These are phyloP conservation scores for Conger conger DNA, from an alignment of 2,113 vertebrate species.

Conservation along the genomic window DNA sequence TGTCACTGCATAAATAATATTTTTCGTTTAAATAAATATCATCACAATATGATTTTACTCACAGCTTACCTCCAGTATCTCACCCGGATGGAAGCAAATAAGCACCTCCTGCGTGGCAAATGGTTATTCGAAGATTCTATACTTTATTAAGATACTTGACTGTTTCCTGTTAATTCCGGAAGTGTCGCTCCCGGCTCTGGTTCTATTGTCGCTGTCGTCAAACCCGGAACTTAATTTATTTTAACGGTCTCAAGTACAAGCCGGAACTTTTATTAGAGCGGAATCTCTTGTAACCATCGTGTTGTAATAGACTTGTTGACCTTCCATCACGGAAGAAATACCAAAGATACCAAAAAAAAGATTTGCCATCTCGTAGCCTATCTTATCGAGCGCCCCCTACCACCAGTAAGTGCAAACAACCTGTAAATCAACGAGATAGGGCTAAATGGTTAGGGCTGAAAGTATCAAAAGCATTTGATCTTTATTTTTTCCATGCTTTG, in stretches of 20 bases:
- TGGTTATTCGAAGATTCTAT: neutral
- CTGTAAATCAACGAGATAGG: too few species aligned
- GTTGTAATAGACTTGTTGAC: neutral
- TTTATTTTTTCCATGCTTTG: too few species aligned
- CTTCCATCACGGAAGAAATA: constrained; percentile 1
- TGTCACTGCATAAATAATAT: neutral
- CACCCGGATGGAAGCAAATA: constrained; percentile 26
- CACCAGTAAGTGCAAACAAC: too few species aligned
- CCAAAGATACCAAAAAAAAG: too few species aligned
- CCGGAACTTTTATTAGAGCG: neutral
- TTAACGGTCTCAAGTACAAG: neutral
- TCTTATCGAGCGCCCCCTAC: too few species aligned
- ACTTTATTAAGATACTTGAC: neutral
- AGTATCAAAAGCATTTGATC: too few species aligned
- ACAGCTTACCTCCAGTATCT: constrained; percentile 20
- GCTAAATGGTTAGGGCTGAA: too few species aligned
- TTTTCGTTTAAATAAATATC: neutral
- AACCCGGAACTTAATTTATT: neutral
- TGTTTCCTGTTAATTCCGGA: too few species aligned
- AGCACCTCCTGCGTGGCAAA: constrained; percentile 32
- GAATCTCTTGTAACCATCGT: neutral
- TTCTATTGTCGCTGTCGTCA: too few species aligned
- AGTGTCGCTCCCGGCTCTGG: too few species aligned
- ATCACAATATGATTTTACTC: neutral
- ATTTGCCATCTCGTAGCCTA: too few species aligned